phyloP scores from a whole-genome alignment of 35 echinoderm and acorn worm genomes.

The Nesometra sesokonis region DNA sequence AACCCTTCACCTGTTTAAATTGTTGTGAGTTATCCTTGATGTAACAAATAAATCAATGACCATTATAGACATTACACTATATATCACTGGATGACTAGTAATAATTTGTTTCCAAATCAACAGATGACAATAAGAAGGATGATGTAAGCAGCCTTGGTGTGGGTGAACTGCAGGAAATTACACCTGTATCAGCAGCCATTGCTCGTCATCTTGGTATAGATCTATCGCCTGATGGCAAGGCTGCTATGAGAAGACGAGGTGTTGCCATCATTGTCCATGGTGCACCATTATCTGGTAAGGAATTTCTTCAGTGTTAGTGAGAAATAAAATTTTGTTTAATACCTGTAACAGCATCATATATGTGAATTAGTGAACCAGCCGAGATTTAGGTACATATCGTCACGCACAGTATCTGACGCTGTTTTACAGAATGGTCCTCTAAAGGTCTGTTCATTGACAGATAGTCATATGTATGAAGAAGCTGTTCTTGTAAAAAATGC shows the following conservation, averaged over 20 bases:
- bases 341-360: too few species aligned
- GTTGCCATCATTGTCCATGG: slow-evolving; percentile 88
- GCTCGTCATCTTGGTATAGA: slow-evolving; percentile 95
- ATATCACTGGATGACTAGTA: background rate
- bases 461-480: too few species aligned
- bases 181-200: slow-evolving; percentile 90
- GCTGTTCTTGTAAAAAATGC: too few species aligned
- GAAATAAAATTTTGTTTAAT: too few species aligned
- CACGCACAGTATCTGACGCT: too few species aligned
- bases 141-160: slow-evolving; percentile 64
- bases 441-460: too few species aligned
- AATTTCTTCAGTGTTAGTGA: too few species aligned
- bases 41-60: background rate
- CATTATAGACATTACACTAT: background rate
- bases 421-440: too few species aligned
- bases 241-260: slow-evolving; percentile 76
- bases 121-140: slow-evolving; percentile 68
- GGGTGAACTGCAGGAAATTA: slow-evolving; percentile 87
- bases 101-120: background rate
- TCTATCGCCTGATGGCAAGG: slow-evolving; percentile 83
- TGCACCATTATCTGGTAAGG: slow-evolving; percentile 83
- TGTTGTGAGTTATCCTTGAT: too few species aligned
- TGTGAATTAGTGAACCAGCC: too few species aligned
- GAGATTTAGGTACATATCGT: too few species aligned
- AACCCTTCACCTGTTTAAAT: too few species aligned